These are phyloP conservation scores for Herminia tarsipennalis DNA, from an alignment of 2,888 invertebrate genomes.

Conservation along the genomic window DNA sequence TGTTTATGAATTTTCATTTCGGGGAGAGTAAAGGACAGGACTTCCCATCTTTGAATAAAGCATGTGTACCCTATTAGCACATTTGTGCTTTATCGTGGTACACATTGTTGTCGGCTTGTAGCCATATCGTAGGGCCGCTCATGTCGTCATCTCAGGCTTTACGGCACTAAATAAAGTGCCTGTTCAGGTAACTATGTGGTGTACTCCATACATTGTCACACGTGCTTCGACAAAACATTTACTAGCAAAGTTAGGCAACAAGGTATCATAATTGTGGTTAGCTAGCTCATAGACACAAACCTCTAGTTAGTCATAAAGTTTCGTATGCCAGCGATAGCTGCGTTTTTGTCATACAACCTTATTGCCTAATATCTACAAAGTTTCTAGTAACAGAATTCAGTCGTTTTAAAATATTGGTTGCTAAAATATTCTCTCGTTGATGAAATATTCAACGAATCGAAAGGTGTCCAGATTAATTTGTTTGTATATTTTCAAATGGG, in stretches of 20 bases:
- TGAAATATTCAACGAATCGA: conserved; percentile 1
- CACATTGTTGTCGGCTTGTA: conserved; percentile 36
- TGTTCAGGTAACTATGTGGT: conserved; percentile 45
- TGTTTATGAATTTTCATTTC: no score
- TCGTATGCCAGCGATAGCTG: no score
- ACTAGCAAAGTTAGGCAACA: conserved; percentile 22
- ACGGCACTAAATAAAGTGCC: conserved; percentile 49
- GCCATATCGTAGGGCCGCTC: conserved; percentile 23
- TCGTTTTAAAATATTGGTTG: not conserved
- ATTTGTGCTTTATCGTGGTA: conserved; percentile 26
- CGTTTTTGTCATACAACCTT: no score
- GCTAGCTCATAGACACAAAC: conserved; percentile 1
- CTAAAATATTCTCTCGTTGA: not conserved
- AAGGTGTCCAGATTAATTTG: not conserved
- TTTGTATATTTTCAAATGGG: not conserved
- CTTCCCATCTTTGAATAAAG: not conserved
- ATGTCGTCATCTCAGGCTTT: conserved; percentile 46
- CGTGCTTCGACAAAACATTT: conserved; percentile 32
- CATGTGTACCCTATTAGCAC: conserved; percentile 25
- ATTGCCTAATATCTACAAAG: no score
- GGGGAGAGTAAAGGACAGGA: no score
- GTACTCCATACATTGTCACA: conserved; percentile 44
- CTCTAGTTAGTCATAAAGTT: no score
- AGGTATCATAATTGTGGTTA: conserved; percentile 16
- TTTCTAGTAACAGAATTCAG: no score